Conservation (phyloP, 1,140 invertebrate species). For the Chironomus tepperi region DNA sequence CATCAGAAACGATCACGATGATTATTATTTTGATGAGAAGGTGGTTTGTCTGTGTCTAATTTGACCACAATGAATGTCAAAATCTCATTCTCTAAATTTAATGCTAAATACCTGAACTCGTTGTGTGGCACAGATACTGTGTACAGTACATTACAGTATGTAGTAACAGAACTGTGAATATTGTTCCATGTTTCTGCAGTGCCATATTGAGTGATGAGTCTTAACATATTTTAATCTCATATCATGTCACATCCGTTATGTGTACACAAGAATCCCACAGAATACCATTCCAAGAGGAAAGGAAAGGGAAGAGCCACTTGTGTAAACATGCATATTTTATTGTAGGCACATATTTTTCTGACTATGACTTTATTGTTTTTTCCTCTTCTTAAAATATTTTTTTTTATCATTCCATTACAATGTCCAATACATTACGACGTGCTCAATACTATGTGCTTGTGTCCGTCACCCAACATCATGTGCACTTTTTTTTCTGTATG, state of each 20-base stretch:
- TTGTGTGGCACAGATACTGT: too few relatives aligned
- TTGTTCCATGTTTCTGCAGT: neutral
- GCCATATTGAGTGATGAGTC: neutral
- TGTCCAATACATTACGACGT: neutral
- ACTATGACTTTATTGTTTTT: too few relatives aligned
- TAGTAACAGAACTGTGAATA: too few relatives aligned
- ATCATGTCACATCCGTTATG: neutral
- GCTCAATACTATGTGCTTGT: neutral
- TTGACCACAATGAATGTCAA: slow-evolving; percentile 20
- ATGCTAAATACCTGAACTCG: too few relatives aligned
- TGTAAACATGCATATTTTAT: neutral
- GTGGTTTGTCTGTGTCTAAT: neutral
- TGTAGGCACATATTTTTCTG: too few relatives aligned
- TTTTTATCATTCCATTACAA: neutral
- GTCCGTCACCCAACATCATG: neutral
- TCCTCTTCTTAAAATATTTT: neutral
- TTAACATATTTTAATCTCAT: neutral
- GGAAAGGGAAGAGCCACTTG: slow-evolving; percentile 15
- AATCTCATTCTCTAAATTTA: neutral
- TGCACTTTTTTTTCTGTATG: neutral
- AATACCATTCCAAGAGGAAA: neutral
- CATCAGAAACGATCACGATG: too few relatives aligned
- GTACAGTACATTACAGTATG: too few relatives aligned
- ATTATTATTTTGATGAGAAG: neutral
- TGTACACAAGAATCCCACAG: neutral